phyloP scores from a whole-genome alignment of 2,888 invertebrate genomes.

The Drosophila quinaria region DNA sequence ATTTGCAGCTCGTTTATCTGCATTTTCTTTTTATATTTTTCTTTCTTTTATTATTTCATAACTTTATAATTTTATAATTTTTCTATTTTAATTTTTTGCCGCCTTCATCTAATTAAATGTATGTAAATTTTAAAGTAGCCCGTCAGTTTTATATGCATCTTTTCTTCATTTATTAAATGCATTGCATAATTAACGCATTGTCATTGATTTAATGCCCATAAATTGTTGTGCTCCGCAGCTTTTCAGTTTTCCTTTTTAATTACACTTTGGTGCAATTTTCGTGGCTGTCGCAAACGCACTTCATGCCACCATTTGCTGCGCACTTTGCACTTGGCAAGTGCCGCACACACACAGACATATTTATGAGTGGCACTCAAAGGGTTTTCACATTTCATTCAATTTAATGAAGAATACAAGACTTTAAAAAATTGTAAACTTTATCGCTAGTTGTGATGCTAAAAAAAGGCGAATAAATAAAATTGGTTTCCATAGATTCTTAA shows the following conservation, averaged over 20 bases:
- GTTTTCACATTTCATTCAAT: constrained; percentile 1
- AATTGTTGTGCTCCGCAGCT: constrained; percentile 46
- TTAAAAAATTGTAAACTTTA: not conserved
- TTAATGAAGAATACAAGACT: not conserved
- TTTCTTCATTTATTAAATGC: constrained; percentile 2
- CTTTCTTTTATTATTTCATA: not conserved
- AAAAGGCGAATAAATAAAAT: not conserved
- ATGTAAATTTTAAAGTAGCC: constrained; percentile 34
- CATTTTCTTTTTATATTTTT: constrained; percentile 30
- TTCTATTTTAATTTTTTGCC: not conserved
- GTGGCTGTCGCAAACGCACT: constrained; percentile 21
- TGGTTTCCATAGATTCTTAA: not conserved
- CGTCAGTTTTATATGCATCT: constrained; percentile 32
- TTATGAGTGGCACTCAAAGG: constrained; percentile 10
- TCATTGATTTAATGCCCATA: constrained; percentile 61
- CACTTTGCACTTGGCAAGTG: constrained; percentile 28
- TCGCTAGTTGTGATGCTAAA: not conserved
- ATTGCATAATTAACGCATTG: constrained; percentile 36
- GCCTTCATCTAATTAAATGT: constrained; percentile 56
- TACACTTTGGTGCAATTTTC: constrained; percentile 40
- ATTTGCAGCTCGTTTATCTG: constrained; percentile 45
- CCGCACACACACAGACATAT: constrained; percentile 1
- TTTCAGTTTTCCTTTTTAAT: constrained; percentile 49
- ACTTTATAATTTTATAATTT: no score
- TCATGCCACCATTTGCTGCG: constrained; percentile 29